Percentiles rank a stretch among this genome's conserved stretches.
phyloP scores from a whole-genome alignment of 2,797 vertebrate genomes.

The Sebastes itinus region DNA sequence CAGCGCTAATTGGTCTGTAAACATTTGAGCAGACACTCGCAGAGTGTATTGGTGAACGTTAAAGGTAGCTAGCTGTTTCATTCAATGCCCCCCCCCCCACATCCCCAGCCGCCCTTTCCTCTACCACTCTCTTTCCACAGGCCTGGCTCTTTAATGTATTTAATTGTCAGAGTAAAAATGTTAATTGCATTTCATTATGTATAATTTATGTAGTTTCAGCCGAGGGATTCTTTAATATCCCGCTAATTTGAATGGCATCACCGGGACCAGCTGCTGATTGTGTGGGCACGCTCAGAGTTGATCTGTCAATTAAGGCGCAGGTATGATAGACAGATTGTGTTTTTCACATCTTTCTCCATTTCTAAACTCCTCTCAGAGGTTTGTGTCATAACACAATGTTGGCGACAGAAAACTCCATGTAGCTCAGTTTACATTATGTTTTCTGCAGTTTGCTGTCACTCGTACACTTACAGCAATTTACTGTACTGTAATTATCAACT shows the following conservation, averaged over 20 bases:
- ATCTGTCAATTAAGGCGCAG: slow-evolving; percentile 70
- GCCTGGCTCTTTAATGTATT: slow-evolving; percentile 72
- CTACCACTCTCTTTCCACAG: slow-evolving; percentile 42
- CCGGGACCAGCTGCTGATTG: slow-evolving; percentile 65
- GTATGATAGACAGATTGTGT: slow-evolving; percentile 67
- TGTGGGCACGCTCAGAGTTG: slow-evolving; percentile 62
- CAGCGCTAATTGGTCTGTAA: slow-evolving; percentile 73
- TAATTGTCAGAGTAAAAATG: slow-evolving; percentile 80
- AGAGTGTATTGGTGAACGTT: slow-evolving; percentile 46
- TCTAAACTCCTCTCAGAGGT: slow-evolving; percentile 29
- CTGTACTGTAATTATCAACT: not conserved
- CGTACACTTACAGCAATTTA: not conserved
- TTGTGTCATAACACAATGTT: slow-evolving; percentile 19
- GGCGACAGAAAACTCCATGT: slow-evolving; percentile 10
- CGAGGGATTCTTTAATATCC: slow-evolving; percentile 77
- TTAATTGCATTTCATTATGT: slow-evolving; percentile 85
- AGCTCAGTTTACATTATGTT: not conserved
- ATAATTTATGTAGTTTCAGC: slow-evolving; percentile 80
- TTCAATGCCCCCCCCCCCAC: not conserved
- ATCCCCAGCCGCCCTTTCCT: not conserved
- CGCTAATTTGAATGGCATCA: slow-evolving; percentile 75
- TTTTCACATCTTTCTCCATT: slow-evolving; percentile 49
- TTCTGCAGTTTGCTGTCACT: slow-evolving; percentile 8
- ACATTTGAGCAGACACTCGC: slow-evolving; percentile 63
- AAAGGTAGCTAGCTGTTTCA: slow-evolving; percentile 57